Percentiles rank a stretch among this genome's conserved stretches.
These are phyloP conservation scores for Monoplex corrugatus DNA, from an alignment of 2,888 invertebrate genomes.

Conservation along the genomic window DNA sequence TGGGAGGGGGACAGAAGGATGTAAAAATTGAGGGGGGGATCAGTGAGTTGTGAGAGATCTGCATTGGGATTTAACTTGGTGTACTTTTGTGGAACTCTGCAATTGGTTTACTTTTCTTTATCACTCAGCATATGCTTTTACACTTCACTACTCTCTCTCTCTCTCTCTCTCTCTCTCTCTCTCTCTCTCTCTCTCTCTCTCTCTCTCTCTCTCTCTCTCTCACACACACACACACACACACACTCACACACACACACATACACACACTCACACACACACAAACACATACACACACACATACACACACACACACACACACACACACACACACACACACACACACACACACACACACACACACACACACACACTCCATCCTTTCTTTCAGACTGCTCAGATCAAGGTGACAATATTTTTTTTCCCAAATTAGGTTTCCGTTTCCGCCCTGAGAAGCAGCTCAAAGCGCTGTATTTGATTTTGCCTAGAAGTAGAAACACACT, in stretches of 20 bases:
- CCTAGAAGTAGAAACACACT: no score
- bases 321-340: conserved; percentile 37
- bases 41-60: not conserved
- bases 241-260: not conserved
- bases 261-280: no score
- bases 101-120: no score
- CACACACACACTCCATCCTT: conserved; percentile 18
- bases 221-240: not conserved
- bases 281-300: no score
- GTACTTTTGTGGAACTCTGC: no score
- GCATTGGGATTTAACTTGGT: no score
- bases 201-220: conserved; percentile 36
- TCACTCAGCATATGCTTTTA: no score
- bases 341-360: not conserved
- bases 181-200: conserved; percentile 18
- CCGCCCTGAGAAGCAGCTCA: no score
- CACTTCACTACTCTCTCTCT: not conserved
- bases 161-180: conserved; percentile 42
- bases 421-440: no score
- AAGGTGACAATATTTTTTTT: no score
- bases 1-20: not conserved
- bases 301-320: not conserved
- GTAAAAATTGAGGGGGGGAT: not conserved
- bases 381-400: no score
- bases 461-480: no score